Percentiles rank a stretch among this genome's conserved stretches.
Evolutionary conservation across 2,113 vertebrate genomes (phyloP).

Genomic region (Gallinago undulata): DNA sequence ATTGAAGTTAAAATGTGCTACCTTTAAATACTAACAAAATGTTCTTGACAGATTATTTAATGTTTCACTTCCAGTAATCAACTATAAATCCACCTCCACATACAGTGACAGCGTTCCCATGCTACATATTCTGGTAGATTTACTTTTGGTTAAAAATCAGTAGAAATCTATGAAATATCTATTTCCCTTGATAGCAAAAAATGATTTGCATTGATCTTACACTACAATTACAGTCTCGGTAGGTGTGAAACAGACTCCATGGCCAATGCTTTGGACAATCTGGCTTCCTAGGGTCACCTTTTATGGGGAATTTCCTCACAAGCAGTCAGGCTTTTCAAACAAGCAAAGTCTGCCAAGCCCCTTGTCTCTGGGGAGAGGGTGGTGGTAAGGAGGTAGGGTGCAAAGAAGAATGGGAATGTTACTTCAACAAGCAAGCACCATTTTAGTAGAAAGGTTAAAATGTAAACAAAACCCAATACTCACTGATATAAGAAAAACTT

Average conservation of each 20-base stretch:
- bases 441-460: not conserved
- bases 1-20: not conserved
- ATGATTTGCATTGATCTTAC: not conserved
- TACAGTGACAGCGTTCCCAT: not conserved
- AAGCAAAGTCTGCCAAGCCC: not conserved
- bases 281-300: not conserved
- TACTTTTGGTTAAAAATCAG: not conserved
- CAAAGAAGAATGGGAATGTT: not conserved
- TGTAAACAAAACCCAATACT: not conserved
- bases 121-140: not conserved
- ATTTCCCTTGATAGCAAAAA: not conserved
- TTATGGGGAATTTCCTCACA: not conserved
- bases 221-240: not conserved
- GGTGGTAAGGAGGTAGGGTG: not conserved
- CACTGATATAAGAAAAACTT: constrained; percentile 98
- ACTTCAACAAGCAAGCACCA: not conserved
- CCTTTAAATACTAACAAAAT: not conserved
- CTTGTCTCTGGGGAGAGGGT: not conserved
- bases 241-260: not conserved
- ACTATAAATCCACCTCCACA: not conserved
- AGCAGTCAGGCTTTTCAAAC: not conserved
- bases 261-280: not conserved
- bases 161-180: not conserved
- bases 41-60: not conserved
- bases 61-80: not conserved